A percentile compares a stretch with the other conserved stretches of the same genome.
Evolutionary conservation across 2,888 invertebrate genomes (phyloP).

Genomic region (Scrobipalpa costella): DNA sequence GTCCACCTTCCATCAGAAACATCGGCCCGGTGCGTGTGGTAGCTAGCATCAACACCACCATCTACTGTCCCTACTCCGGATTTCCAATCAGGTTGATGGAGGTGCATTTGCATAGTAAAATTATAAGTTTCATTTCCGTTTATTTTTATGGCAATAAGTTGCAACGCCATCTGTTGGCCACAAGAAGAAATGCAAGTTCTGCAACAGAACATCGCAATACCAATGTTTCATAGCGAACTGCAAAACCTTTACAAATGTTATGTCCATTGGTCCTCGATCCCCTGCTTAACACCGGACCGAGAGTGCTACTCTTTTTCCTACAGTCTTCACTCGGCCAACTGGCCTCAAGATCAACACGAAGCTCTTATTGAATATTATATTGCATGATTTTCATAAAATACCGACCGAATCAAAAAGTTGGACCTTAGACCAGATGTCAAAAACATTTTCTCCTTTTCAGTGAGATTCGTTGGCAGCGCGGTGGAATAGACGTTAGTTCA

Average conservation of each 20-base stretch:
- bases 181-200: too few species aligned
- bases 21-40: slow-evolving; percentile 89
- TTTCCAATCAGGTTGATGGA: slow-evolving; percentile 88
- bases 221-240: too few species aligned
- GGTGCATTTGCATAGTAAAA: slow-evolving; percentile 80
- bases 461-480: slow-evolving; percentile 72
- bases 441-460: slow-evolving; percentile 39
- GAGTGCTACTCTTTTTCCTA: too few species aligned
- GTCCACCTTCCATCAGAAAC: slow-evolving; percentile 86
- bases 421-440: neutral
- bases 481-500: slow-evolving; percentile 56
- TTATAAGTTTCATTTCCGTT: slow-evolving; percentile 74
- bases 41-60: slow-evolving; percentile 87
- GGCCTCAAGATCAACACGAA: too few species aligned
- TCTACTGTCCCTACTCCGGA: slow-evolving; percentile 93
- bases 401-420: too few species aligned
- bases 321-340: too few species aligned
- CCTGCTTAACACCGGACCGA: too few species aligned
- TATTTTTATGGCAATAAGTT: slow-evolving; percentile 35
- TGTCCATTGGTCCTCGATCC: too few species aligned
- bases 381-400: neutral
- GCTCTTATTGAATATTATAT: neutral
- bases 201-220: too few species aligned
- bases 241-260: too few species aligned
- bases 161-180: too few species aligned